phyloP scores from a whole-genome alignment of 2,797 vertebrate species.

The Sus cebifrons region DNA sequence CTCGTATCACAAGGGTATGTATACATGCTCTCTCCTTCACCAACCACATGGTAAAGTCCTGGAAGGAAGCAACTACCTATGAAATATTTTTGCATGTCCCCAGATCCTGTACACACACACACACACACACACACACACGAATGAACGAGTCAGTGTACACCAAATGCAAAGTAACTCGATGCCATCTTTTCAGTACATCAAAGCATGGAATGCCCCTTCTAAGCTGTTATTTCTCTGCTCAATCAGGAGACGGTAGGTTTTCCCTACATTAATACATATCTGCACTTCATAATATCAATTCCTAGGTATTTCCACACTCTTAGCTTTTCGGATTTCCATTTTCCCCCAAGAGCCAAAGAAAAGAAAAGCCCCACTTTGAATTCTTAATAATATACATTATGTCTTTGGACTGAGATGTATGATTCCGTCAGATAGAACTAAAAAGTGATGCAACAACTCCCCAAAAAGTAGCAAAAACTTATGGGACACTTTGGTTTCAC shows the following conservation, averaged over 20 bases:
- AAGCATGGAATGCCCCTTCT: background rate
- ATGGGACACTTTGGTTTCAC: slow-evolving; percentile 4
- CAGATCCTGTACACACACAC: background rate
- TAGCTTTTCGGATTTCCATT: slow-evolving; percentile 49
- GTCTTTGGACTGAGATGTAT: background rate
- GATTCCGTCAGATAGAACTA: slow-evolving; percentile 30
- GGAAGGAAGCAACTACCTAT: background rate
- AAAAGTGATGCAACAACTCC: slow-evolving; percentile 15
- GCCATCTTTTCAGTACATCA: background rate
- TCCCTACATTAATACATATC: background rate
- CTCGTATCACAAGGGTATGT: background rate
- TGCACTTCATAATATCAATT: background rate
- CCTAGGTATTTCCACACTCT: background rate
- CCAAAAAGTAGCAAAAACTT: background rate
- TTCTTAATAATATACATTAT: background rate
- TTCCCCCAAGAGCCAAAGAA: slow-evolving; percentile 22
- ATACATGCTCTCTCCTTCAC: background rate
- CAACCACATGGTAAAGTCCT: background rate
- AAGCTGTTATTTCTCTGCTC: slow-evolving; percentile 38
- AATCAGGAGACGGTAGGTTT: background rate
- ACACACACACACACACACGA: background rate
- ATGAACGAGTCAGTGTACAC: background rate
- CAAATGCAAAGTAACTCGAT: slow-evolving; percentile 45
- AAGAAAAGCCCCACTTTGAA: slow-evolving; percentile 50
- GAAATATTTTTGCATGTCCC: slow-evolving; percentile 29